phyloP scores from a whole-genome alignment of 2,797 vertebrate species.

The Silurus aristotelis region DNA sequence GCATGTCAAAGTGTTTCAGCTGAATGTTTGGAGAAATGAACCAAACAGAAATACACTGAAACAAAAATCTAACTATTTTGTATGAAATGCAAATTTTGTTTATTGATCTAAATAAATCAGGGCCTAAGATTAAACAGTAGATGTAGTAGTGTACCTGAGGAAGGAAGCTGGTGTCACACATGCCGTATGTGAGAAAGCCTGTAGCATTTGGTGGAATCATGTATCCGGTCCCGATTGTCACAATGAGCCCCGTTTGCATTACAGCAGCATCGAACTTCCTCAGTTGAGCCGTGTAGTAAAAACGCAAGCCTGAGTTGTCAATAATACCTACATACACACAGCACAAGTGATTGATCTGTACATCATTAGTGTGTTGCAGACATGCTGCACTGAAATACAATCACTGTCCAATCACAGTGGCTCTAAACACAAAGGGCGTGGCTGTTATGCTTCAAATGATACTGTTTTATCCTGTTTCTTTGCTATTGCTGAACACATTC shows the following conservation, averaged over 20 bases:
- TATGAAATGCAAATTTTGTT: not conserved
- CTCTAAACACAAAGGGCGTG: not conserved
- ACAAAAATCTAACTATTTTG: not conserved
- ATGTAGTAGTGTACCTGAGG: slow-evolving; percentile 62
- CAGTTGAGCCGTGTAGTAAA: slow-evolving; percentile 66
- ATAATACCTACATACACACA: slow-evolving; percentile 57
- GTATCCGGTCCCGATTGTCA: not conserved
- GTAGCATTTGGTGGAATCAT: slow-evolving; percentile 67
- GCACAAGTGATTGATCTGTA: not conserved
- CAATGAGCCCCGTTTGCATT: slow-evolving; percentile 62
- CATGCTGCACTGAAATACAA: not conserved
- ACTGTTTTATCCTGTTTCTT: no score
- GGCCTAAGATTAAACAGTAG: not conserved
- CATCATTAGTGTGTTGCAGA: not conserved
- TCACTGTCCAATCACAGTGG: not conserved
- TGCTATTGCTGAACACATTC: no score
- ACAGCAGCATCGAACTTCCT: slow-evolving; percentile 63
- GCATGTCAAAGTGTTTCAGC: no score
- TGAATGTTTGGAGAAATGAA: no score
- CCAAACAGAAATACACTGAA: not conserved
- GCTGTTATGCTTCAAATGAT: not conserved
- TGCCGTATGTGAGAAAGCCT: slow-evolving; percentile 65
- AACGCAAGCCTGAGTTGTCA: slow-evolving; percentile 71
- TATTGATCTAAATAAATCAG: not conserved
- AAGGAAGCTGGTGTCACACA: slow-evolving; percentile 68